Evolutionary conservation across 2,113 vertebrate genomes (phyloP), one percentile per base, ranked within the genome.

Genomic region (Neomonachus schauinslandi): DNA sequence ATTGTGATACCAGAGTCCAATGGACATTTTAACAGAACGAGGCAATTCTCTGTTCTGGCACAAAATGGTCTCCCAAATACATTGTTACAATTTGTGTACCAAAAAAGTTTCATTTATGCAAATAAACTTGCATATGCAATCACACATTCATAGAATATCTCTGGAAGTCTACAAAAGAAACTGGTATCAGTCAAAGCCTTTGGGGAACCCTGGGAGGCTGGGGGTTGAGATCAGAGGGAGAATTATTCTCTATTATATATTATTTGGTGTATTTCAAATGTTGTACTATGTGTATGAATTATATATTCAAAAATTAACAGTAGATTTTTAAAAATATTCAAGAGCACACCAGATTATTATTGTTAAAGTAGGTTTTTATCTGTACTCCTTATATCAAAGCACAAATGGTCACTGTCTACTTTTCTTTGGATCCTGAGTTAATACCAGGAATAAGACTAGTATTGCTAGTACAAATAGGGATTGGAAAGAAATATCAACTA

Each of bases 301-400:
- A 33, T 0, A 39, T 74, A 61, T 65, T 93, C 26, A 85, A 89
- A 96, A 86, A 33, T 91, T 88, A 76, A 79, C 39, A 87, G 28
- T 31, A 92, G 19, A 42, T 33, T 95, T 97, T 97, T 53, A n/a
- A 55, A 85, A 16, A 10, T 53, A 79, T 42, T 95, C 46, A 81
- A 80, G n/a, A 84, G 7, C 16, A 95, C 42, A 96, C 53, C 53
- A 59, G 19, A 72, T 92, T 86, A 46, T 22, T 57, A 21, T 22
- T 46, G 10, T 49, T 57, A 33, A 72, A 10, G 33, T 63, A 95
- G 36, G 6, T 21, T 85, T 72, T 74, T 49, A 51, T 21, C 22
- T 57, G 0, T 86, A 72, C 24, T 91, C 4, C 26, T 93, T 74
- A 22, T 59, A 77, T 82, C 63, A 94, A 95, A 86, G 7, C 4